phyloP scores from a whole-genome alignment of 2,113 vertebrate species.

The Gopherus evgoodei region DNA sequence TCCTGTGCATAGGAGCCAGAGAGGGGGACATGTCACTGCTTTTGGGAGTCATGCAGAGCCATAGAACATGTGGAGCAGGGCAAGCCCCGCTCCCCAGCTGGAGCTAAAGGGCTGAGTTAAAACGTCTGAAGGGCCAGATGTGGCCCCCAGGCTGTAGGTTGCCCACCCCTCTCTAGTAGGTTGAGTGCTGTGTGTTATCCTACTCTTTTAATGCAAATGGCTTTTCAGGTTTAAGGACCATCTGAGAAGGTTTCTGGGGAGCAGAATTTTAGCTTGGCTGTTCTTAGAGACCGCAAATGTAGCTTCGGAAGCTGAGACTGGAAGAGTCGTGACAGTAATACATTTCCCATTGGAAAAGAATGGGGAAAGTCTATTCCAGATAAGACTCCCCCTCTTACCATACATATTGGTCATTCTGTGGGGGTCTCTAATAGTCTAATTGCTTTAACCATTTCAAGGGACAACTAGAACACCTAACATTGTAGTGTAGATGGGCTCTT shows the following conservation, averaged over 20 bases:
- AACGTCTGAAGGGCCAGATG: no score
- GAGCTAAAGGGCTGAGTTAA: no score
- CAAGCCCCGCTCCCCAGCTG: no score
- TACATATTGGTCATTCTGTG: neutral
- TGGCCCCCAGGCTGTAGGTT: no score
- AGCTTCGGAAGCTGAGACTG: neutral
- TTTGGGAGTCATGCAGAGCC: no score
- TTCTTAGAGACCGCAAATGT: neutral
- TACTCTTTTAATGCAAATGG: neutral
- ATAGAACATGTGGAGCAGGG: no score
- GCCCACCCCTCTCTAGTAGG: neutral
- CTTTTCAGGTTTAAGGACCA: neutral
- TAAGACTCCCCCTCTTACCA: neutral
- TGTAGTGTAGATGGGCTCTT: neutral
- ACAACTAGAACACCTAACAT: neutral
- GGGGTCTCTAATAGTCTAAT: neutral
- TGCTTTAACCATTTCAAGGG: neutral
- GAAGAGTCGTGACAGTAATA: neutral
- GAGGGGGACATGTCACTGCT: no score
- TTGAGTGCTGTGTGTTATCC: neutral
- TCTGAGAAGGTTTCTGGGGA: neutral
- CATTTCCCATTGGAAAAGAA: neutral
- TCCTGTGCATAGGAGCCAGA: no score
- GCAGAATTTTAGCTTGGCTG: neutral
- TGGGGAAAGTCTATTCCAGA: neutral